A percentile compares a stretch with the other conserved stretches of the same genome.
phyloP scores from a whole-genome alignment of 2,888 invertebrate species.

The Conops quadrifasciatus region DNA sequence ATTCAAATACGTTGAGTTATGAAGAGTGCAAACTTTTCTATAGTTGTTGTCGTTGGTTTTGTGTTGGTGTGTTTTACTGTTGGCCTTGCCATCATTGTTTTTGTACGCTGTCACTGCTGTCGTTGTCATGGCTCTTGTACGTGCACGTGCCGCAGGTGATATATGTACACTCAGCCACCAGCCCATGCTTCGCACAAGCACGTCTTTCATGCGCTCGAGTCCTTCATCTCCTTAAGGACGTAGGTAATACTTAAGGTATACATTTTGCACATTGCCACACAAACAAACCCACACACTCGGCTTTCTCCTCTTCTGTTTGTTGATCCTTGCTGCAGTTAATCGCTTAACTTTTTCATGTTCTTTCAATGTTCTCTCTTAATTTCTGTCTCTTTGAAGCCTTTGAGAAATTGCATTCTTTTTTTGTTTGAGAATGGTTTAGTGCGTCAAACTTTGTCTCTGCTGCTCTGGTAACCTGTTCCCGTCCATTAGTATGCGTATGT shows the following conservation, averaged over 20 bases:
- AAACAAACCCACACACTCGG: background rate
- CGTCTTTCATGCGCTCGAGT: background rate
- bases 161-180: background rate
- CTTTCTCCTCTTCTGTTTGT: background rate
- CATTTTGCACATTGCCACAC: background rate
- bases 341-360: constrained; percentile 3
- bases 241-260: background rate
- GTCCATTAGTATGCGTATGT: background rate
- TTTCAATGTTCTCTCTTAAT: background rate
- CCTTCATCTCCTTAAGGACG: background rate
- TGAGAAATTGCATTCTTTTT: constrained; percentile 6
- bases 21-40: no score
- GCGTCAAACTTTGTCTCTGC: background rate
- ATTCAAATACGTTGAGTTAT: no score
- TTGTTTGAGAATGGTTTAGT: constrained; percentile 1
- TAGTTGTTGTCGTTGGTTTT: background rate
- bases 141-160: background rate
- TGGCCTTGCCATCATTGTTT: background rate
- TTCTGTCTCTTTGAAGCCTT: background rate
- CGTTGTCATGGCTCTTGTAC: no score
- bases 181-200: background rate
- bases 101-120: no score
- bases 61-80: no score
- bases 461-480: background rate
- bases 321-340: constrained; percentile 1